Percentiles rank a stretch among this genome's conserved stretches.
Evolutionary conservation across 2,888 invertebrate species (phyloP).

Genomic region (Reticulitermes lucifugus): DNA sequence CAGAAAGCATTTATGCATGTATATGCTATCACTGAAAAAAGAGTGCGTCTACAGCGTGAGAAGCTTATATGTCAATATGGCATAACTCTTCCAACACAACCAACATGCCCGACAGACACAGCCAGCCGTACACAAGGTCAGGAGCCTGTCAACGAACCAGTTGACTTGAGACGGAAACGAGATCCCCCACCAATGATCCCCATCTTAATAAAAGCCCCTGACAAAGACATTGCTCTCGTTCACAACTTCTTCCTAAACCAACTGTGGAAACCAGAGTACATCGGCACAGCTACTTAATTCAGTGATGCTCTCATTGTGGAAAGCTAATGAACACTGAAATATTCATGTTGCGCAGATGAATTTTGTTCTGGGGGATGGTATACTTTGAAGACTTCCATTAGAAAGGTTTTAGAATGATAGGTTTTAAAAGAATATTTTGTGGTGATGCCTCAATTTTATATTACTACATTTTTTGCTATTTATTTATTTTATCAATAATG

Average conservation of each 20-base stretch:
- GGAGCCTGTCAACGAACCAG: slow-evolving; percentile 23
- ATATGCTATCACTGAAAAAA: slow-evolving; percentile 68
- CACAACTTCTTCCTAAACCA: slow-evolving; percentile 69
- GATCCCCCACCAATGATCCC: slow-evolving; percentile 21
- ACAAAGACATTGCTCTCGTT: slow-evolving; percentile 66
- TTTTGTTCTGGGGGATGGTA: slow-evolving; percentile 38
- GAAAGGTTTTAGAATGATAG: slow-evolving; percentile 22
- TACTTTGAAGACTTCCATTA: slow-evolving; percentile 40
- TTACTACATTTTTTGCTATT: slow-evolving; percentile 37
- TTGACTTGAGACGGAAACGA: slow-evolving; percentile 29
- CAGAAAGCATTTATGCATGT: slow-evolving; percentile 69
- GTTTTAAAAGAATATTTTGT: slow-evolving; percentile 11
- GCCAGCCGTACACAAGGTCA: background rate
- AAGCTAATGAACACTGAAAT: background rate
- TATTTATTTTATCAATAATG: slow-evolving; percentile 31
- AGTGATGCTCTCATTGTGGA: background rate
- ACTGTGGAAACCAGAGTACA: slow-evolving; percentile 69
- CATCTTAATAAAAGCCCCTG: slow-evolving; percentile 52
- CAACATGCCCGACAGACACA: background rate
- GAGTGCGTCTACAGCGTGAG: slow-evolving; percentile 66
- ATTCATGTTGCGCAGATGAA: slow-evolving; percentile 25
- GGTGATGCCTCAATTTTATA: slow-evolving; percentile 33
- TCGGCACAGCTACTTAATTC: slow-evolving; percentile 55
- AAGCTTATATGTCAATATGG: slow-evolving; percentile 62
- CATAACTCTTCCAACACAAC: background rate